Evolutionary conservation across 2,113 vertebrate species (phyloP), one percentile per base, ranked within the genome.

Genomic region (Thermophis baileyi): DNA sequence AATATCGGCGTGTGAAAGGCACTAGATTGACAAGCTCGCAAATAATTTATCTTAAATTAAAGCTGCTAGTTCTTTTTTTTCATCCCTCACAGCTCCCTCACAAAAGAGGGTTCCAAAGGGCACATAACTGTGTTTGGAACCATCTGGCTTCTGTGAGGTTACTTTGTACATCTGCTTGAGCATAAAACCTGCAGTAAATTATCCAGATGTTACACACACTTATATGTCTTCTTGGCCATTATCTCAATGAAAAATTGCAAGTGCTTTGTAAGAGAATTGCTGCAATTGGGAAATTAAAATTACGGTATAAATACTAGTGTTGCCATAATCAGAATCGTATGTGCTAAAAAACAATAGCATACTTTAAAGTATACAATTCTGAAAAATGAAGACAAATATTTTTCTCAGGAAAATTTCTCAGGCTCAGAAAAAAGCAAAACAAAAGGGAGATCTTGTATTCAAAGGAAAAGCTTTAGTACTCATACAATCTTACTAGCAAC

Each of bases 61-160:
- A 91, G 4, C 11, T 8, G 7, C n/a, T 86, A 6, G 18, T 11
- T 88, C 57, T 57, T 47, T 12, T 54, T n/a, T 47, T 44, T 30
- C 11, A 86, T 87, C 55, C 50, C 74, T 46, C 40, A 24, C 91
- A 46, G 22, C 51, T 53, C 30, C n/a, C 49, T 35, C 49, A 4
- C 30, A 81, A 46, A 8, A 16, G 53, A 54, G 8, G 25, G 11
- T 91, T 87, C 54, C 30, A 81, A 55, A 88, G 88, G 53, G 18
- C 47, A 88, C 6, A 91, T 86, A 91, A 27, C 27, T n/a, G 49
- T 3, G 90, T 91, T 47, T 89, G 49, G 12, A 14, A 93, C 47
- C 6, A 51, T 44, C 20, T 0, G 0, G 0, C 0, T 60, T 47
- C 25, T 0, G 12, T 44, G 3, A 93, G 27, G 35, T 86, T n/a